Evolutionary conservation across 2,797 vertebrate genomes (phyloP).

Genomic region (Pseudochirops corinnae): DNA sequence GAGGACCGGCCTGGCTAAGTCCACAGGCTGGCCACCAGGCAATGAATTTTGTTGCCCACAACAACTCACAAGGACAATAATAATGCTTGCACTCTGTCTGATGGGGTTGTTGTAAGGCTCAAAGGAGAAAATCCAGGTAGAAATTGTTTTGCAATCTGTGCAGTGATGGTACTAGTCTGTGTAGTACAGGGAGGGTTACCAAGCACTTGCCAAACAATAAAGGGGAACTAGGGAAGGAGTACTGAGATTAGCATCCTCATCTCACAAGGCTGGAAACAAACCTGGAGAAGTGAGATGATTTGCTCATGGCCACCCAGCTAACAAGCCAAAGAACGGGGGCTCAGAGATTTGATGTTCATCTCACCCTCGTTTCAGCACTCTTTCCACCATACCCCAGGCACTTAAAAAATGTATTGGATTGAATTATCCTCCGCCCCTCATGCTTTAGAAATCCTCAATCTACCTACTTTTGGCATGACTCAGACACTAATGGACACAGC

Average conservation of each 20-base stretch:
- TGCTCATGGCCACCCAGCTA: not conserved
- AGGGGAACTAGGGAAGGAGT: not conserved
- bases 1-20: not conserved
- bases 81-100: not conserved
- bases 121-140: not conserved
- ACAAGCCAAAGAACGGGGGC: not conserved
- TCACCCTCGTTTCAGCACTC: not conserved
- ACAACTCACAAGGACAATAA: not conserved
- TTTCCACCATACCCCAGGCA: not conserved
- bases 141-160: not conserved
- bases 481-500: not conserved
- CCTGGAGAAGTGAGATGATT: not conserved
- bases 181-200: not conserved
- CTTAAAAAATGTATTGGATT: accelerated
- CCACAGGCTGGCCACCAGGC: not conserved
- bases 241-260: not conserved
- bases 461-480: not conserved
- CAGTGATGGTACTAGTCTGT: not conserved
- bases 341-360: constrained; percentile 65
- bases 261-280: not conserved
- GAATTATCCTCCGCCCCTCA: not conserved
- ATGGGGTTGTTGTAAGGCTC: not conserved
- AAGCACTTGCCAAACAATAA: not conserved
- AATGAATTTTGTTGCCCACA: not conserved
- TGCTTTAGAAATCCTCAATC: not conserved